Percentiles rank a stretch among this genome's conserved stretches.
Conservation (phyloP, 2,888 invertebrate genomes). For the Melanophora roralis region DNA sequence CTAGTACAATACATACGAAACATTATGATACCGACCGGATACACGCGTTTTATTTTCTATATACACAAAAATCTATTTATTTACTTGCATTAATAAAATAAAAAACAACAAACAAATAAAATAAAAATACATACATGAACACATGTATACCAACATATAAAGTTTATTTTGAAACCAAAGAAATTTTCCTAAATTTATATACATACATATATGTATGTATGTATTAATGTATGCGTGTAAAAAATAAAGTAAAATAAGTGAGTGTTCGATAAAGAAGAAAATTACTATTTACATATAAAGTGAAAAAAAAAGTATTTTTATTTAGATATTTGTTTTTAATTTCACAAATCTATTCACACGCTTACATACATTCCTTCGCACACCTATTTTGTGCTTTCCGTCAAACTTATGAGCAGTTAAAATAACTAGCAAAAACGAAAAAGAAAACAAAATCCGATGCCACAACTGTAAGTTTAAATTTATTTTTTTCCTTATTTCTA, state of each 20-base stretch:
- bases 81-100: constrained; percentile 11
- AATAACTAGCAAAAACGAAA: constrained; percentile 8
- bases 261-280: not conserved
- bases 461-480: constrained; percentile 49
- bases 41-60: constrained; percentile 53
- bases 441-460: constrained; percentile 32
- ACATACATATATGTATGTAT: no score
- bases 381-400: constrained; percentile 29
- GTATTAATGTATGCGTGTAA: no score
- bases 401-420: constrained; percentile 17
- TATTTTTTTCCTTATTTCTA: not conserved
- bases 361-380: not conserved
- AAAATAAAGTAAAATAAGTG: not conserved
- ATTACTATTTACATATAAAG: constrained; percentile 26
- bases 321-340: not conserved
- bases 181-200: constrained; percentile 2
- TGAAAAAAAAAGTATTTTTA: constrained; percentile 12
- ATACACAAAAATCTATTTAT: constrained; percentile 18
- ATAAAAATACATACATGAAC: not conserved
- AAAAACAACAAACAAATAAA: constrained; percentile 26
- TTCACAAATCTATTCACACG: not conserved
- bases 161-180: constrained; percentile 7
- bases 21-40: constrained; percentile 36
- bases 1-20: constrained; percentile 49
- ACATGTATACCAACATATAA: not conserved